A percentile compares a stretch with the other conserved stretches of the same genome.
Conservation (phyloP, 2,113 vertebrate species). For the Gallinago jamesoni region DNA sequence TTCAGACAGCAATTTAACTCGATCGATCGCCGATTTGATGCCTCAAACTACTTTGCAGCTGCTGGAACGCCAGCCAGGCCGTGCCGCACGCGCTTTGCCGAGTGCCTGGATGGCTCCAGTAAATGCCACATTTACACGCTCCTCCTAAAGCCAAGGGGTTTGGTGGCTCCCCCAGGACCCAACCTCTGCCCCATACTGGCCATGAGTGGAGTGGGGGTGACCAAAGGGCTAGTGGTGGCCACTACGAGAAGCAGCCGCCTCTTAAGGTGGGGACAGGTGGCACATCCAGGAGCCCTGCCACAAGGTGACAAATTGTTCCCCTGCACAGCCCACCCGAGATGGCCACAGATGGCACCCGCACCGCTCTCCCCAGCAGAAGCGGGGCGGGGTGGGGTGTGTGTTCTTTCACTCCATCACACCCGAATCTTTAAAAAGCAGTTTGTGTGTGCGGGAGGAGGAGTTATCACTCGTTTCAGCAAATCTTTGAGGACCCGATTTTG, state of each 20-base stretch:
- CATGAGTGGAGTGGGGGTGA: accelerated
- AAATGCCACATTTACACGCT: not conserved
- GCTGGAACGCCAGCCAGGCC: not conserved
- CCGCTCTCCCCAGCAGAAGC: not conserved
- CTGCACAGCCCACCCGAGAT: accelerated
- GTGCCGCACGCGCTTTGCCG: not conserved
- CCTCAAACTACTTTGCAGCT: not conserved
- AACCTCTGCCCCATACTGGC: accelerated
- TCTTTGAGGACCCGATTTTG: not conserved
- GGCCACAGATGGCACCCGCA: not conserved
- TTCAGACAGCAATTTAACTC: not conserved
- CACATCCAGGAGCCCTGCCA: accelerated
- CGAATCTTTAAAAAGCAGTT: not conserved
- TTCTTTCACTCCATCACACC: not conserved
- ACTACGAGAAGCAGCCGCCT: accelerated
- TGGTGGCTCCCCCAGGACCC: not conserved
- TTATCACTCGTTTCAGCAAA: not conserved
- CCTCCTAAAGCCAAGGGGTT: not conserved
- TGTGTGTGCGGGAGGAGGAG: not conserved
- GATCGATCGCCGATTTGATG: not conserved
- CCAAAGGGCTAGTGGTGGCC: not conserved
- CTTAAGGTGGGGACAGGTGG: accelerated
- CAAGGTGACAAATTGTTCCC: not conserved
- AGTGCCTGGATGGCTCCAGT: not conserved
- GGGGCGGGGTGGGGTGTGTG: not conserved